Base-by-base conservation (phyloP, 2,797 vertebrate species). In the Luscinia luscinia region DNA sequence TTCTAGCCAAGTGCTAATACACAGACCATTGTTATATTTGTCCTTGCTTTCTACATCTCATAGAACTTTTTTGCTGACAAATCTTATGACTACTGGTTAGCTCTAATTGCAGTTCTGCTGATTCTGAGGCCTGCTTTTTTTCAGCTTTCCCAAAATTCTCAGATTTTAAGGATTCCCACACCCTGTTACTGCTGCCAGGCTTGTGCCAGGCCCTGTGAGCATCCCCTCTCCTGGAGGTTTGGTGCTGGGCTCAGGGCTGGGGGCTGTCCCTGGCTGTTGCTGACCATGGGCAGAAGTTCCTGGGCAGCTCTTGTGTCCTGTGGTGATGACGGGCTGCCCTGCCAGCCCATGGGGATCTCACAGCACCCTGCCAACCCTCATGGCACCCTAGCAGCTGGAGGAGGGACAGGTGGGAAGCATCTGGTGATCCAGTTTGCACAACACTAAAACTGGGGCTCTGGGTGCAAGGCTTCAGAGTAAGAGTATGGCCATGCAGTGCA, bases 331-430 rank as follows among this genome's bases (percentile, higher is more conserved):
- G 4, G 12, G 3, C 19, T 83, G 48, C 23, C 28, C 54, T 72
- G 40, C 26, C 49, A 79, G n/a, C 26, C 66, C 5, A 1, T 23
- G 41, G 8, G 51, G 36, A 57, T 64, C 41, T 28, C 1, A 1
- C 36, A 52, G 45, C 0, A 0, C 22, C 12, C 17, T 4, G 3
- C 22, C 66, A 77, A 27, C 40, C 24, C 64, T 58, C 3, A 1
- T 19, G 6, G 55, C 1, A 1, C 41, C 20, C 41, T 61, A 46
- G 32, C 20, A 57, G 52, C 43, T 38, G 54, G 18, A 58, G 64
- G 27, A 84, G 18, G 28, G 38, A 72, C 18, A 18, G 7, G 2
- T 45, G 85, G 40, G 40, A 69, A 73, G 16, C 36, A 21, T 12
- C 45, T 55, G 51, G 18, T 40, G 28, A 26, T 41, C 23, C 62